A percentile compares a stretch with the other conserved stretches of the same genome.
Evolutionary conservation across 2,113 vertebrate genomes (phyloP).

Genomic region (Octodon degus): DNA sequence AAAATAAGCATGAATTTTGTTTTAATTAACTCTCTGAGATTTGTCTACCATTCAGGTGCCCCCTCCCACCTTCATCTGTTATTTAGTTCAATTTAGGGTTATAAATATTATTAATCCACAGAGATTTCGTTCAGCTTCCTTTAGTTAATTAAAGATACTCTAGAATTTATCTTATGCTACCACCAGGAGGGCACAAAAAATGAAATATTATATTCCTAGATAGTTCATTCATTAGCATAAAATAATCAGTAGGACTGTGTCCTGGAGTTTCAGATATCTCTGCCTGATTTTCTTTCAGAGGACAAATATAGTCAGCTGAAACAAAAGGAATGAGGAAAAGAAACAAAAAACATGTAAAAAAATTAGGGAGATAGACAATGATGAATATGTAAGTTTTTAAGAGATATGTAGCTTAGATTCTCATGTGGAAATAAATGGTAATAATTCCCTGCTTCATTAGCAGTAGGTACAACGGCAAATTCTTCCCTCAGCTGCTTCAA

Average conservation of each 20-base stretch:
- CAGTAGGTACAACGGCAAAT: conserved; percentile 57
- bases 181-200: conserved; percentile 88
- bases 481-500: conserved; percentile 62
- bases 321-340: conserved; percentile 23
- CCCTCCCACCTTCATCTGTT: conserved; percentile 78
- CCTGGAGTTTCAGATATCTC: conserved; percentile 72
- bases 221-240: conserved; percentile 88
- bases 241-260: conserved; percentile 82
- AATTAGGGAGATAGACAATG: conserved; percentile 11
- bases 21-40: conserved; percentile 85
- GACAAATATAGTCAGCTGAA: conserved; percentile 46
- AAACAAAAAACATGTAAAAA: conserved; percentile 10
- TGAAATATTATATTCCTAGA: conserved; percentile 87
- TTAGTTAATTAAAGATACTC: conserved; percentile 89
- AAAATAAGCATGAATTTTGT: conserved; percentile 81
- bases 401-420: conserved; percentile 46
- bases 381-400: conserved; percentile 44
- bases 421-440: conserved; percentile 48
- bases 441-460: conserved; percentile 72
- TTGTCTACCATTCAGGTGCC: conserved; percentile 77
- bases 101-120: conserved; percentile 89
- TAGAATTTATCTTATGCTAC: conserved; percentile 87
- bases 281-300: conserved; percentile 61
- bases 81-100: conserved; percentile 84
- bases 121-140: conserved; percentile 87